Conservation (phyloP, 2,113 vertebrate genomes). For the Panurus biarmicus region DNA sequence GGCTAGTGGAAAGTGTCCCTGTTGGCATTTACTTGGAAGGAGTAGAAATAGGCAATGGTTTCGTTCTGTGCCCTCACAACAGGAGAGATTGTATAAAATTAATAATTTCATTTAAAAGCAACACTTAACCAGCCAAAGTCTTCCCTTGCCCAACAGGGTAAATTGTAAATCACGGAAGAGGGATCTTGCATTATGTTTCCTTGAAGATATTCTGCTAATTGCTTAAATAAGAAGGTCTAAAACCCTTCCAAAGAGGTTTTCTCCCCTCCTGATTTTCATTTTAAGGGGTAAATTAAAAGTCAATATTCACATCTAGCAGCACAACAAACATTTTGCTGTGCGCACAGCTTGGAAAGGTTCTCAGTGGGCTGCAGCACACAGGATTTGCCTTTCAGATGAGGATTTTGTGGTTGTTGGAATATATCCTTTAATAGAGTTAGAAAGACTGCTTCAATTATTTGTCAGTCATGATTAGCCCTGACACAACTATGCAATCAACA, state of each 20-base stretch:
- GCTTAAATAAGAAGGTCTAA: neutral
- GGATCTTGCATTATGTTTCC: neutral
- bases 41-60: neutral
- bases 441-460: slow-evolving; percentile 40
- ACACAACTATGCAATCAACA: slow-evolving; percentile 38
- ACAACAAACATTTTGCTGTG: neutral
- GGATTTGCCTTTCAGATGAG: slow-evolving; percentile 27
- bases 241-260: neutral
- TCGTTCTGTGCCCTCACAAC: neutral
- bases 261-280: neutral
- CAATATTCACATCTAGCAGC: neutral
- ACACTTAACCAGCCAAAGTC: neutral
- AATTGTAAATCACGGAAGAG: neutral
- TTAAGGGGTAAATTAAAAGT: slow-evolving; percentile 34
- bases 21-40: neutral
- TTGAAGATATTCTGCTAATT: neutral
- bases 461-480: slow-evolving; percentile 49
- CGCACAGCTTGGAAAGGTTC: neutral
- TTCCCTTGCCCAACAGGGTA: neutral
- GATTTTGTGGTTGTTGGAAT: neutral
- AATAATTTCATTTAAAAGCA: neutral
- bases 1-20: neutral
- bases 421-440: slow-evolving; percentile 40
- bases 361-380: neutral
- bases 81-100: neutral